Base-by-base conservation (phyloP, 2,797 vertebrate species). In the Catostomus latipinnis region DNA sequence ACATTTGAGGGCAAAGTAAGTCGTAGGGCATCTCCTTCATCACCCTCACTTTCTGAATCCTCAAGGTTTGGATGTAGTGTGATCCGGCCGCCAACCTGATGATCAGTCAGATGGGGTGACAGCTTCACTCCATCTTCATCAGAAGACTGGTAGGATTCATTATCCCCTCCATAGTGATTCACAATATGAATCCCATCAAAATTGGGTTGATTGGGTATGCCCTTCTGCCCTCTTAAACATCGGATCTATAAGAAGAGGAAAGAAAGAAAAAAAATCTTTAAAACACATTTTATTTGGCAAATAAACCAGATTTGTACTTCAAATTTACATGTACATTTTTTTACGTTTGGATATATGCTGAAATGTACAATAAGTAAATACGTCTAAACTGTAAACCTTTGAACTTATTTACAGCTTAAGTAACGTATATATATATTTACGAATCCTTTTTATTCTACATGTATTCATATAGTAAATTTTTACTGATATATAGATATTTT, bases 161-260 rank as follows among this genome's bases (percentile, higher is more conserved):
- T 92, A 61, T 95, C 94, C 80, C 91, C 94, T 72, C 90, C 91
- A 76, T 97, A 97, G 93, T 99, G 97, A 90, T 93, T 98, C 90
- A 99, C 94, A 52, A 99, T 96, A 91, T 98, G 97, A 92, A 99
- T 96, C 85, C 97, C 95, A 83, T 99, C 98, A 97, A 97, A 98
- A 90, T 91, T 90, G 91, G 92, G 89, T 86, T 92, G 95, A 91
- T 84, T 85, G 91, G 91, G 87, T 91, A 95, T 89, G 80, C 81
- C 88, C 92, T 90, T 96, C 94, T 94, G 95, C 79, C 95, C 95
- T 94, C 96, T 96, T 87, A 98, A 91, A 89, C 95, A 98, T 89
- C 92, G 94, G 85, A 98, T 93, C 98, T 99, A 95, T 89, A 78
- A 85, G 86, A 88, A 87, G 34, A 0, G 57, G 57, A 6, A 72